Evolutionary conservation across 2,797 vertebrate species (phyloP), one percentile per base, ranked within the genome.

Genomic region (Lepilemur septentrionalis): DNA sequence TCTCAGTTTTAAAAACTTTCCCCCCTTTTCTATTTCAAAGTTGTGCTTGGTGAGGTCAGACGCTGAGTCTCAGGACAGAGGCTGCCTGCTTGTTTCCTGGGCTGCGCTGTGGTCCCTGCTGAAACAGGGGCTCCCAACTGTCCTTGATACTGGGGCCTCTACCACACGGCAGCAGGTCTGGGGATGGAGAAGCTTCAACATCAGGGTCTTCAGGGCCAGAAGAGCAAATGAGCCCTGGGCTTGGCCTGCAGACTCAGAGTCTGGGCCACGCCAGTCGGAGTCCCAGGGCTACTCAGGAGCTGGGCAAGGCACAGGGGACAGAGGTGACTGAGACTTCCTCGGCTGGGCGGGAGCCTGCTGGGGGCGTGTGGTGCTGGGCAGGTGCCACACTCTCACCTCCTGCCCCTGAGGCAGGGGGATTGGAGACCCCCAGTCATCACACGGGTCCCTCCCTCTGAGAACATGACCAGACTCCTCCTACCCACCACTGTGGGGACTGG

Each of bases 101-200:
- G 38, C 38, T 32, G 4, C 17, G 14, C 76, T 23, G n/a, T 35
- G 28, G 83, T 69, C 22, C 35, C 30, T 25, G 28, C 32, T 35
- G 52, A 75, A 59, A 28, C 0, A 0, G 6, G 43, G 90, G 8
- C 7, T 43, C 35, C 48, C 22, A 59, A 7, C 5, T n/a, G 25
- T 22, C 38, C 67, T 67, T 2, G 4, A 25, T 0, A 1, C 4
- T 3, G 14, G 2, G 4, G 28, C 30, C 32, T 75, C 4, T 20
- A 9, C 11, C 55, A 48, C 87, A 43, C 0, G 1, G 43, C 48
- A 17, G 30, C 0, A 17, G 25, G 43, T 9, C 22, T 52, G 28
- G 35, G n/a, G n/a, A 59, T 0, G 0, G 5, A 41, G 70, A 30
- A 75, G 15, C 15, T 80, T 41, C 52, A 9, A 43, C n/a, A 38